Base-by-base conservation (phyloP, 2,888 invertebrate genomes). In the Augiades crinisus region DNA sequence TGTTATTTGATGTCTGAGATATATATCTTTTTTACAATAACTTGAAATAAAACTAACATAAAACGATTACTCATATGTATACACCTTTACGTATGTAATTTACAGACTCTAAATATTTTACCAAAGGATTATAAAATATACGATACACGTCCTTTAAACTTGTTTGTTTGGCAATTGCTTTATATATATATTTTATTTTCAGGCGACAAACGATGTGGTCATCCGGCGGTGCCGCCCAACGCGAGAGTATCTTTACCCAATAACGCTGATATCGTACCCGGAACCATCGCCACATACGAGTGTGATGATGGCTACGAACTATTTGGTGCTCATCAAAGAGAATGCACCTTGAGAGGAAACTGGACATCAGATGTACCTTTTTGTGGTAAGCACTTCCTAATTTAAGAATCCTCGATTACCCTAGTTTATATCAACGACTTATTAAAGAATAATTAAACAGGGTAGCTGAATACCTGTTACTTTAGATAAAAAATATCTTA, bases 221-320 rank as follows among this genome's bases (percentile, higher is more conserved):
- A 95, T 70, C 97, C 97, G 17, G 94, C 96, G 8, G 95, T 97
- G 62, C 96, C 96, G 13, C 88, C 95, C 51, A 97, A 97, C 83
- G 94, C 96, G 52, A 92, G 92, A 73, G 94, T 96, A 43, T 84
- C 91, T 24, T 80, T 93, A 59, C 91, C 92, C 62, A 90, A 82
- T 60, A 88, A 91, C 56, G 82, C 70, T 60, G 90, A 92, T 58
- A 79, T 85, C 33, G 65, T 63, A 0, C 81, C 88, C 4, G 94
- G 94, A 27, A 92, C 93, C 1, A 79, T 88, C 8, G 96, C 96
- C 31, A 93, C 92, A 21, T 97, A 96, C 81, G 92, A 93, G 58
- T 97, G 97, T 72, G 97, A 97, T 76, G 93, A 95, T 24, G 97
- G 95, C 8, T 97, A 96, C 79, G 96, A 97, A 77, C 92, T 97